phyloP scores from a whole-genome alignment of 2,888 invertebrate species.

The Brachynemurus nebulosus region DNA sequence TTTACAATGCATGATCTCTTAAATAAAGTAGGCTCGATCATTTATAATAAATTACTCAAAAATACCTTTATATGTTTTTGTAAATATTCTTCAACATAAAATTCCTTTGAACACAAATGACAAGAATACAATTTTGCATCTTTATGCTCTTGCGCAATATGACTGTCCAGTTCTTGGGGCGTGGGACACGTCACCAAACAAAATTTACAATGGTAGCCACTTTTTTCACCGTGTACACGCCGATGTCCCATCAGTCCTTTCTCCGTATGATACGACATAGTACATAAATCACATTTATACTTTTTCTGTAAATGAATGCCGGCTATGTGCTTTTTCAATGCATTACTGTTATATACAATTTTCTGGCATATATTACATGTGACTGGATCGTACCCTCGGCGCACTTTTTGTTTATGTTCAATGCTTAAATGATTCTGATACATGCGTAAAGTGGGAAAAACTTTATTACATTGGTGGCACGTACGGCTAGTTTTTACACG shows the following conservation, averaged over 20 bases:
- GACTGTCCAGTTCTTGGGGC: background rate
- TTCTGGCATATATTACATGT: background rate
- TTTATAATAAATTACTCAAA: no score
- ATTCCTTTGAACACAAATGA: background rate
- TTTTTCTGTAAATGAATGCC: background rate
- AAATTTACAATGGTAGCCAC: background rate
- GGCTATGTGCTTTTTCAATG: background rate
- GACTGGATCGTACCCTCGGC: background rate
- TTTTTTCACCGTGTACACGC: background rate
- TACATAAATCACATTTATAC: constrained; percentile 1
- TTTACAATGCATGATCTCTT: no score
- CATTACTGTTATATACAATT: background rate
- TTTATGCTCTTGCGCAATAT: background rate
- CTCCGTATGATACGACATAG: background rate
- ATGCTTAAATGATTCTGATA: background rate
- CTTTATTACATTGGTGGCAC: no score
- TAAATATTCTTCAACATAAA: background rate
- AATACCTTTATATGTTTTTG: background rate
- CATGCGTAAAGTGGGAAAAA: background rate
- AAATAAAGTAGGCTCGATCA: no score
- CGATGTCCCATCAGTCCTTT: background rate
- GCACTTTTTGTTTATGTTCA: background rate
- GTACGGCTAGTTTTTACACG: no score
- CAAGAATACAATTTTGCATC: background rate
- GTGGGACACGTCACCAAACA: background rate